Evolutionary conservation across 1,140 invertebrate genomes (phyloP).

Genomic region (Solenopsis invicta): DNA sequence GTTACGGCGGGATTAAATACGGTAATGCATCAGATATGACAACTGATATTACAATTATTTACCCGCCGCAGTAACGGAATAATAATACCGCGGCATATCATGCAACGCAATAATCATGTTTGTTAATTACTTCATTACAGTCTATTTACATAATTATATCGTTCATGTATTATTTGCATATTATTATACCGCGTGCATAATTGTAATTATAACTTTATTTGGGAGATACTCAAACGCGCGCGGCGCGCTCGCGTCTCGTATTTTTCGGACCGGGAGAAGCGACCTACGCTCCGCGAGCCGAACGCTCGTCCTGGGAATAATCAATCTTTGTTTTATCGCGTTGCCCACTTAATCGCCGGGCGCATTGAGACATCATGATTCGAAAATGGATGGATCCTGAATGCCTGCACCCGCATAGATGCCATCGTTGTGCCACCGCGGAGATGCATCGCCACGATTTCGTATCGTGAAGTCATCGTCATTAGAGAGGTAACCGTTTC

Average conservation of each 20-base stretch:
- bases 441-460: conserved; percentile 52
- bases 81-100: conserved; percentile 18
- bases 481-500: conserved; percentile 30
- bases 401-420: conserved; percentile 57
- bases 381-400: conserved; percentile 43
- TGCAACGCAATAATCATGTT: conserved; percentile 49
- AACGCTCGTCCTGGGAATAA: background rate
- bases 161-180: conserved; percentile 47
- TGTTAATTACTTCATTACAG: conserved; percentile 63
- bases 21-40: background rate
- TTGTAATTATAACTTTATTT: conserved; percentile 53
- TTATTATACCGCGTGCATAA: conserved; percentile 49
- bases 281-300: background rate
- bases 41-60: conserved; percentile 41
- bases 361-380: conserved; percentile 51
- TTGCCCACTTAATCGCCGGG: conserved; percentile 36
- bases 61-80: background rate
- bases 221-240: background rate
- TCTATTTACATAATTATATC: conserved; percentile 58
- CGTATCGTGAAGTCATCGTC: conserved; percentile 57
- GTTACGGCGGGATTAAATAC: background rate
- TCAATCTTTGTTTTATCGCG: conserved; percentile 57
- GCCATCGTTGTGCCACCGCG: conserved; percentile 30
- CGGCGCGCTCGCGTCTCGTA: too few relatives aligned
- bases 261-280: background rate